Conservation (phyloP, 1,140 invertebrate genomes). For the Limonius californicus region DNA sequence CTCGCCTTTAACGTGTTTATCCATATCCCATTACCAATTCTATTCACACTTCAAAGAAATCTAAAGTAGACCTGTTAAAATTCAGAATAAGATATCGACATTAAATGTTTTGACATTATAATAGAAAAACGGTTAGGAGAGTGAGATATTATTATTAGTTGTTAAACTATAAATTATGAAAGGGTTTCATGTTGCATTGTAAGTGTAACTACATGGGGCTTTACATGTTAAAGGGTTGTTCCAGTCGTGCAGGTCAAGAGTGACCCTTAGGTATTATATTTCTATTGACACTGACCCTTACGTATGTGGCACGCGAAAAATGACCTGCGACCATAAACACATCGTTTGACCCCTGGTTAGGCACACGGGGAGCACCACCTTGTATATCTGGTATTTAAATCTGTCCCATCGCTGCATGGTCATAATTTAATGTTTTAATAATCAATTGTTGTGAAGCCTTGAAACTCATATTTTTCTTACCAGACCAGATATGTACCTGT, state of each 20-base stretch:
- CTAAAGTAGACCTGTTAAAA: too few species aligned
- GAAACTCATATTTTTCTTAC: too few species aligned
- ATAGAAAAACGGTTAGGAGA: conserved; percentile 3
- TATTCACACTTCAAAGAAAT: too few species aligned
- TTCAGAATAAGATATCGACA: too few species aligned
- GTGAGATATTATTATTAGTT: not conserved
- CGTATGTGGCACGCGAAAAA: not conserved
- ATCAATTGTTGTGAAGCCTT: too few species aligned
- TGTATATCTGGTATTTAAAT: too few species aligned
- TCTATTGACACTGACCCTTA: not conserved
- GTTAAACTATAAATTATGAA: conserved; percentile 4
- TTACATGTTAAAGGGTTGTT: not conserved
- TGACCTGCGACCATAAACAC: conserved; percentile 3
- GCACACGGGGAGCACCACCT: too few species aligned
- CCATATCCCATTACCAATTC: too few species aligned
- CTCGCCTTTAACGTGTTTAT: not conserved
- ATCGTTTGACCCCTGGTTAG: not conserved
- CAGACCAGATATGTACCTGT: too few species aligned
- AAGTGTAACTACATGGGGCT: too few species aligned
- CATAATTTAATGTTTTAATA: too few species aligned
- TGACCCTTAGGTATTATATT: not conserved
- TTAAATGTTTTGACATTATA: not conserved
- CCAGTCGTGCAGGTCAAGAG: not conserved
- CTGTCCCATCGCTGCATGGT: too few species aligned
- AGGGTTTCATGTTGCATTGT: not conserved